A percentile compares a stretch with the other conserved stretches of the same genome.
These are phyloP conservation scores for Rotaria macrura DNA, from an alignment of 2,888 invertebrate species.

Conservation along the genomic window DNA sequence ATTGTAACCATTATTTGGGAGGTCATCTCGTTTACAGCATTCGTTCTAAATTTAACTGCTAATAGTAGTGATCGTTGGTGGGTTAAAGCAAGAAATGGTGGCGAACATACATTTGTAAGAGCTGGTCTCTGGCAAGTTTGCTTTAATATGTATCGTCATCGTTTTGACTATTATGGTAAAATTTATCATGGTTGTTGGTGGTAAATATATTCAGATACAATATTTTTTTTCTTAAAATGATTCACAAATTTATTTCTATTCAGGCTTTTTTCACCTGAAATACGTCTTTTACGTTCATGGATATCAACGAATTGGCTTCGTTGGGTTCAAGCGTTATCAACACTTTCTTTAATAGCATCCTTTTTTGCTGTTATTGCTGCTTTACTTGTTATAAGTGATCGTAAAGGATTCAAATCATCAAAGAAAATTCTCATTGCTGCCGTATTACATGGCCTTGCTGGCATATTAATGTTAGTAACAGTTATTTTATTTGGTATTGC, in stretches of 20 bases:
- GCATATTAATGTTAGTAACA: slow-evolving; percentile 32
- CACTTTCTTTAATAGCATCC: slow-evolving; percentile 28
- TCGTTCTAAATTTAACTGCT: slow-evolving; percentile 29
- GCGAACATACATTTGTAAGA: slow-evolving; percentile 23
- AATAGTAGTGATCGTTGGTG: slow-evolving; percentile 33
- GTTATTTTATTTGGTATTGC: slow-evolving; percentile 35
- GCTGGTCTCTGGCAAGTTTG: slow-evolving; percentile 32
- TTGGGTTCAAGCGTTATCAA: slow-evolving; percentile 25
- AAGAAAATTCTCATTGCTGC: slow-evolving; percentile 7
- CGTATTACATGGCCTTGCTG: slow-evolving; percentile 20
- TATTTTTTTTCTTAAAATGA: not conserved
- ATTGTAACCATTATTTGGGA: not conserved
- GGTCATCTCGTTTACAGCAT: slow-evolving; percentile 13
- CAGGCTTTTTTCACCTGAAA: slow-evolving; percentile 30
- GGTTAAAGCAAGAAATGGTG: slow-evolving; percentile 13
- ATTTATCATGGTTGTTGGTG: slow-evolving; percentile 34
- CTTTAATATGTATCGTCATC: slow-evolving; percentile 32
- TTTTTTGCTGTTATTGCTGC: not conserved
- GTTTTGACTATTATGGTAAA: slow-evolving; percentile 34
- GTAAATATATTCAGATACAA: not conserved
- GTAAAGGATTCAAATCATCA: not conserved
- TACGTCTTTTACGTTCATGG: slow-evolving; percentile 24
- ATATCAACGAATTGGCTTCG: slow-evolving; percentile 31
- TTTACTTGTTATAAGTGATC: not conserved
- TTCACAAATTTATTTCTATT: not conserved